A percentile compares a stretch with the other conserved stretches of the same genome.
phyloP scores from a whole-genome alignment of 2,888 invertebrate species.

The Diachrysia chrysitis region DNA sequence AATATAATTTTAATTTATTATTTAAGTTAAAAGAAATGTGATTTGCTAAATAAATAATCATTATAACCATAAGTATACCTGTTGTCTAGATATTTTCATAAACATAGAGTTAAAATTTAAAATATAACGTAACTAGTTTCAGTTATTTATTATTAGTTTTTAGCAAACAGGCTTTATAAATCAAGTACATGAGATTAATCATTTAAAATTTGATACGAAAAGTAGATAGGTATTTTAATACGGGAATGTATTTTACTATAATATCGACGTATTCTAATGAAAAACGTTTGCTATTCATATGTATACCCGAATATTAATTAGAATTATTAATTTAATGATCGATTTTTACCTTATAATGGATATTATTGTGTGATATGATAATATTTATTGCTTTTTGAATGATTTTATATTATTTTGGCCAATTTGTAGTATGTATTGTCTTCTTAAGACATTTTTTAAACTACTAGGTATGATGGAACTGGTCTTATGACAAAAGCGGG shows the following conservation, averaged over 20 bases:
- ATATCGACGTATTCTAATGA: slow-evolving; percentile 71
- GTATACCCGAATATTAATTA: slow-evolving; percentile 66
- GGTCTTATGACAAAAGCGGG: slow-evolving; percentile 35
- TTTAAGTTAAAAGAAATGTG: slow-evolving; percentile 48
- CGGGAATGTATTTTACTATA: slow-evolving; percentile 83
- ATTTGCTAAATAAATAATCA: slow-evolving; percentile 41
- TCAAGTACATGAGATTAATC: slow-evolving; percentile 68
- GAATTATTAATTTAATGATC: slow-evolving; percentile 60
- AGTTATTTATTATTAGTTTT: slow-evolving; percentile 67
- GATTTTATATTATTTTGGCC: slow-evolving; percentile 52
- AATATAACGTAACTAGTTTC: slow-evolving; percentile 66
- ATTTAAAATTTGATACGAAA: slow-evolving; percentile 86
- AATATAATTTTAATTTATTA: slow-evolving; percentile 36
- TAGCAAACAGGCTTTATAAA: slow-evolving; percentile 72
- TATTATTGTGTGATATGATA: slow-evolving; percentile 74
- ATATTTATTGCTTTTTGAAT: slow-evolving; percentile 69
- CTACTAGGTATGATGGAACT: slow-evolving; percentile 28
- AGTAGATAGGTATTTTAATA: slow-evolving; percentile 88
- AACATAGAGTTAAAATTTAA: slow-evolving; percentile 42
- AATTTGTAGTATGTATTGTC: slow-evolving; percentile 60
- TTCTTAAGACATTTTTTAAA: slow-evolving; percentile 52
- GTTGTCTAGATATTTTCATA: slow-evolving; percentile 56
- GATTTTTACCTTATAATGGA: slow-evolving; percentile 57
- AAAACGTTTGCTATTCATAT: slow-evolving; percentile 71
- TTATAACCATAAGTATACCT: slow-evolving; percentile 42